A percentile compares a stretch with the other conserved stretches of the same genome.
Evolutionary conservation across 2,113 vertebrate species (phyloP).

Genomic region (Chlamydotis undulata): DNA sequence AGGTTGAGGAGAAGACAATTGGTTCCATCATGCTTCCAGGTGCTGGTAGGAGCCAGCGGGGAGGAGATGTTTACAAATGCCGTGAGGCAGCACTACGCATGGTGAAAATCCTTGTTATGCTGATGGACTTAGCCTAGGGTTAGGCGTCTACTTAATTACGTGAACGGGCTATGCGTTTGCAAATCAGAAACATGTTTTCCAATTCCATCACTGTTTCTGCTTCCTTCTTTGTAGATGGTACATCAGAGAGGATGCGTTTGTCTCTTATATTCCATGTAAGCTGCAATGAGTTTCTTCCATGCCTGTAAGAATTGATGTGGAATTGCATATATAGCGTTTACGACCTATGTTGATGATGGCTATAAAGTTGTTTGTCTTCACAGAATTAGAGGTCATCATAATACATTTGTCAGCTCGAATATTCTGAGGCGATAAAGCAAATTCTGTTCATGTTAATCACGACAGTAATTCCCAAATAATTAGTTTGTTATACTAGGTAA

Average conservation of each 20-base stretch:
- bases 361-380: slow-evolving; percentile 19
- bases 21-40: background rate
- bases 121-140: background rate
- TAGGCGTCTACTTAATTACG: background rate
- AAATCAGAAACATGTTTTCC: background rate
- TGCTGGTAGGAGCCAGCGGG: background rate
- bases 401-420: background rate
- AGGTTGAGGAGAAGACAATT: background rate
- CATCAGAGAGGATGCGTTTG: background rate
- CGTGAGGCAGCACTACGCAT: background rate
- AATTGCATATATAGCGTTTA: background rate
- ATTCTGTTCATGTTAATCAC: background rate
- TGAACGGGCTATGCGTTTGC: background rate
- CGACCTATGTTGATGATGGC: background rate
- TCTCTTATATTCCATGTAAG: background rate
- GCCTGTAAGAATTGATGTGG: background rate
- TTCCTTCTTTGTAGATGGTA: background rate
- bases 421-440: background rate
- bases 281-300: background rate
- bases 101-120: background rate
- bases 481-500: background rate
- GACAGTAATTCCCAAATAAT: background rate
- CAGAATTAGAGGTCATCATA: background rate
- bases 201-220: background rate
- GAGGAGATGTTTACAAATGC: slow-evolving; percentile 29